Base-by-base conservation (phyloP, 2,888 invertebrate species). In the Andrena praecox region DNA sequence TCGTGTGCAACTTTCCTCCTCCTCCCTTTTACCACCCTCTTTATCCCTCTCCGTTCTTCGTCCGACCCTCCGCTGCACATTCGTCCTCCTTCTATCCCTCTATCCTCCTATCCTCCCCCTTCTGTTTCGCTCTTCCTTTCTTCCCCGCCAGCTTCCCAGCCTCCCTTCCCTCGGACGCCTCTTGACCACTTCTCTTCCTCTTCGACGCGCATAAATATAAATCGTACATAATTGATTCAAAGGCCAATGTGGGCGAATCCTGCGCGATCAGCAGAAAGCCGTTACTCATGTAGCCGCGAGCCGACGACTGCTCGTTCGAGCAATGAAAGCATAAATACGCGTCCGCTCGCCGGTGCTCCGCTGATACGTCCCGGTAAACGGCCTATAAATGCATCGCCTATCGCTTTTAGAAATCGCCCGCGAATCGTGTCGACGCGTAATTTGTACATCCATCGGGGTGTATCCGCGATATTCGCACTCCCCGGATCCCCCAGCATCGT, bases 201-300 rank as follows among this genome's bases (percentile, higher is more conserved):
- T 20, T 52, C 67, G 77, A 64, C 66, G 82, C 59, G 74, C 82
- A 89, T 89, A 90, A 90, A 90, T 90, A 90, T 90, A 91, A 91
- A 90, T 91, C 89, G 87, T 84, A 74, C 87, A 88, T 91, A 91
- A 91, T 91, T 91, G 91, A 91, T 91, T 91, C 89, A 84, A 88
- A 87, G 90, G 86, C 82, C 85, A 76, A 89, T 85, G 91, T 91
- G 91, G 91, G 91, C 90, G 91, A 91, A 90, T 90, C 89, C 85
- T 62, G 72, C 31, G 62, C 76, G 85, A 90, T 91, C 90, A 77
- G 86, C 81, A 79, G 86, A 88, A 69, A 85, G 87, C 87, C 87
- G 90, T 89, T 90, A 88, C 76, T 90, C 89, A 83, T 81, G 86
- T 68, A 77, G 75, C 79, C 80, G 82, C 84, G 68, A 85, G 56